Conservation (phyloP, 2,888 invertebrate genomes). For the Dryococelus australis region DNA sequence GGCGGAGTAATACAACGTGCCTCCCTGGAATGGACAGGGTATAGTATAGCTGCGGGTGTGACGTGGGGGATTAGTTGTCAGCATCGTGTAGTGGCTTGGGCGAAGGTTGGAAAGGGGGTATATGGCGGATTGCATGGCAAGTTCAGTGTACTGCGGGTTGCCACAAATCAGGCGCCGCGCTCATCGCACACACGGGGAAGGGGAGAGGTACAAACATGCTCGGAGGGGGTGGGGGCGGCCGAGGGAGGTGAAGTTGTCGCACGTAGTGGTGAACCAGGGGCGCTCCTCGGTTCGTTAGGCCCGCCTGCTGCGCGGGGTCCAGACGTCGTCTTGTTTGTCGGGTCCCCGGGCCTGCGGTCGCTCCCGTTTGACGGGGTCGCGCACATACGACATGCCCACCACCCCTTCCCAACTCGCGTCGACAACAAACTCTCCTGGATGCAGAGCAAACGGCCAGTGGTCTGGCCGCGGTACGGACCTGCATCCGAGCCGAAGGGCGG, state of each 20-base stretch:
- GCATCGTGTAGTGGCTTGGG: too few relatives aligned
- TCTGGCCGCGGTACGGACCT: too few relatives aligned
- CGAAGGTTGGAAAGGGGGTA: neutral
- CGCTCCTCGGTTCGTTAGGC: conserved; percentile 16
- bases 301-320: neutral
- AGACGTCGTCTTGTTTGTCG: neutral
- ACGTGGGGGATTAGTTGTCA: too few relatives aligned
- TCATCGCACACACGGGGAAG: neutral
- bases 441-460: neutral
- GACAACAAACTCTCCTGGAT: neutral
- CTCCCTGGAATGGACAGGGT: too few relatives aligned
- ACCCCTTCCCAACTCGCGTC: neutral
- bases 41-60: neutral
- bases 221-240: neutral
- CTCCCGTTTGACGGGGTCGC: neutral
- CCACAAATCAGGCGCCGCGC: conserved; percentile 9
- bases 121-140: conserved; percentile 24
- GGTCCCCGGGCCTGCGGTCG: neutral
- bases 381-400: neutral
- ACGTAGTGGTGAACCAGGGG: neutral
- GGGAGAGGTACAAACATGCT: neutral
- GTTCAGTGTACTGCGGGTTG: neutral
- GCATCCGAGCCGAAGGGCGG: too few relatives aligned
- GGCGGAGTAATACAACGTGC: too few relatives aligned
- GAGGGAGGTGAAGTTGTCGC: neutral